These are phyloP conservation scores for Psammodynastes pulverulentus DNA, from an alignment of 2,113 vertebrate genomes.

Conservation along the genomic window DNA sequence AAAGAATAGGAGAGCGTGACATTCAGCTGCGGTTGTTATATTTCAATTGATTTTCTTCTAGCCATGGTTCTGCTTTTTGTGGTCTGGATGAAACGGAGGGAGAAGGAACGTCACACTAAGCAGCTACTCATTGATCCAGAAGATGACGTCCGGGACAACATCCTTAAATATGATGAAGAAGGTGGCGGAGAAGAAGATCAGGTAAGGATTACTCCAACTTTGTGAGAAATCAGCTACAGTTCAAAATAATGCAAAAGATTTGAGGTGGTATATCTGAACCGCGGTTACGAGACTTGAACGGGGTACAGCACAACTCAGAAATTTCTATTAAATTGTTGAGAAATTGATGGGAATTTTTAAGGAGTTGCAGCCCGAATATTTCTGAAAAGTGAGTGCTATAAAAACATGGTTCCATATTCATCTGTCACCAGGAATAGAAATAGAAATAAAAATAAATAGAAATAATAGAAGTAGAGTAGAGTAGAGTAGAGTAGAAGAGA, in stretches of 20 bases:
- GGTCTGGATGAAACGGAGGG: constrained; percentile 89
- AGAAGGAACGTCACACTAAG: constrained; percentile 91
- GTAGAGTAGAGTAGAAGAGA: too few relatives aligned
- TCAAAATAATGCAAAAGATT: background rate
- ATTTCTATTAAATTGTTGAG: background rate
- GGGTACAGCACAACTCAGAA: background rate
- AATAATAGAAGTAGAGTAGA: too few relatives aligned
- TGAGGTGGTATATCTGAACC: background rate
- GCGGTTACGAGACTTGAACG: too few relatives aligned
- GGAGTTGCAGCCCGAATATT: background rate
- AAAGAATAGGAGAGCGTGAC: rapidly evolving
- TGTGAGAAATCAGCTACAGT: background rate
- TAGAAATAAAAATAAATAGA: too few relatives aligned
- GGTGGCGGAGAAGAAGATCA: constrained; percentile 96
- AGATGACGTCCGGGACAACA: constrained; percentile 94
- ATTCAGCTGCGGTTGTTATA: background rate
- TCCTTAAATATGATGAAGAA: constrained; percentile 94
- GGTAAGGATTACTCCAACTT: constrained; percentile 66
- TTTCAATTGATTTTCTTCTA: constrained; percentile 36
- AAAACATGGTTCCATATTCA: background rate
- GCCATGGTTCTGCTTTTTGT: constrained; percentile 92
- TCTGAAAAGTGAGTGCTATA: background rate
- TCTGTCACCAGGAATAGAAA: background rate
- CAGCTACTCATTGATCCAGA: constrained; percentile 96
- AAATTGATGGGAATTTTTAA: background rate